Base-by-base conservation (phyloP, 2,113 vertebrate genomes). In the Callipepla californica region DNA sequence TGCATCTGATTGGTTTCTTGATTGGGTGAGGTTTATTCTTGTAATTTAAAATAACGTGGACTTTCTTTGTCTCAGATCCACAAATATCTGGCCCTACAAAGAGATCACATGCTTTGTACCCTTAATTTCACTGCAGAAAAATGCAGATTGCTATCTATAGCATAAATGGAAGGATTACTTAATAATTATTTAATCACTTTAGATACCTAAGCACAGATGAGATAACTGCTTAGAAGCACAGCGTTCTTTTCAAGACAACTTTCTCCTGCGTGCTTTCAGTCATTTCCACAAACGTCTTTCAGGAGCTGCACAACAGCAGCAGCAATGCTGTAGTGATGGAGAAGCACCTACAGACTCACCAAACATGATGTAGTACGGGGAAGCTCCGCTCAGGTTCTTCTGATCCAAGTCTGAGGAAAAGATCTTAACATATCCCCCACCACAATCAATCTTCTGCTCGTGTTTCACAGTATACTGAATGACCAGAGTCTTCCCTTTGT, bases 31-130 rank as follows among this genome's bases (percentile, higher is more conserved):
- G 98, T 95, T 99, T 98, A 92, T 98, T 98, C 96, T 99, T 99
- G 97, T 99, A 98, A 87, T 98, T 98, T 94, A 99, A 98, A 94
- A 99, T 99, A 36, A 99, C 98, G 4, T 99, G 98, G 73, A 99
- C 98, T 96, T 98, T 99, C 96, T 98, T 99, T 77, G 98, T 98
- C 92, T 98, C 98, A 91, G 98, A 99, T 91, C 98, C 98, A 93
- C 98, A 99, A 80, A 99, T 99, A 91, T 99, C 98, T 10, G 98
- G 98, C 47, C 99, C 98, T 99, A 94, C 8, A 86, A 84, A 65
- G 62, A 87, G 19, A 87, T 36, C 21, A 45, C 16, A 85, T 18
- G 73, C 19, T 13, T 70, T 70, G 30, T 22, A 30, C 22, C 61
- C 28, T 96, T 77, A 94, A 61, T 45, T 72, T 75, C 45, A 25